A percentile compares a stretch with the other conserved stretches of the same genome.
These are phyloP conservation scores for Terebella lapidaria DNA, from an alignment of 2,888 invertebrate genomes.

Conservation along the genomic window DNA sequence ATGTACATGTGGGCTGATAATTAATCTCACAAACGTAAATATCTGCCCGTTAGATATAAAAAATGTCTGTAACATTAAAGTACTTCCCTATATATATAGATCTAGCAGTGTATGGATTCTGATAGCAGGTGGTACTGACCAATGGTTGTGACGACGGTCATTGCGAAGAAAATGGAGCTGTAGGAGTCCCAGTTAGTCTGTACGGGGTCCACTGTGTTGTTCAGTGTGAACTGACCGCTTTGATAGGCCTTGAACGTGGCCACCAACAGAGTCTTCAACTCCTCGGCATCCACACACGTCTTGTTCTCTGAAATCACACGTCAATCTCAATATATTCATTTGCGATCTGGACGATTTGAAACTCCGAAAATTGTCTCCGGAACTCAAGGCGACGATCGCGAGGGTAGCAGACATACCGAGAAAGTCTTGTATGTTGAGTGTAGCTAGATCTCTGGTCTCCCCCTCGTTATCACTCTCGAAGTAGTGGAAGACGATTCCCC, in stretches of 20 bases:
- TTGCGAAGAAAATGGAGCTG: background rate
- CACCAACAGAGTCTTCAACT: background rate
- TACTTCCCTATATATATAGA: too few relatives aligned
- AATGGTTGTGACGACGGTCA: background rate
- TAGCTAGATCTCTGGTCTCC: background rate
- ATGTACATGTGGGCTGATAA: too few relatives aligned
- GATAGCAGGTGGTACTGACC: too few relatives aligned
- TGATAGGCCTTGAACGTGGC: background rate
- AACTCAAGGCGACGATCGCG: too few relatives aligned
- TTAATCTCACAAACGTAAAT: too few relatives aligned
- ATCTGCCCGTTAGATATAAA: too few relatives aligned
- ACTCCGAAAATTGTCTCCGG: too few relatives aligned
- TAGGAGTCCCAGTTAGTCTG: background rate
- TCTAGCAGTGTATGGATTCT: too few relatives aligned
- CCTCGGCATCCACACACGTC: background rate
- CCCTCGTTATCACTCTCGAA: background rate
- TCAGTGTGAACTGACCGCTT: background rate
- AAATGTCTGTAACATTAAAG: too few relatives aligned
- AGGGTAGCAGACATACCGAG: background rate
- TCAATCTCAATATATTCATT: background rate
- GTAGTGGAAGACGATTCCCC: background rate
- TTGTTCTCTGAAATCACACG: background rate
- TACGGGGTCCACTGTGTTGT: too few relatives aligned
- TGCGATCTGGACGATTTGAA: too few relatives aligned
- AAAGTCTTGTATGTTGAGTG: background rate